Conservation (phyloP, 1,140 invertebrate species). For the Hestina assimilis region DNA sequence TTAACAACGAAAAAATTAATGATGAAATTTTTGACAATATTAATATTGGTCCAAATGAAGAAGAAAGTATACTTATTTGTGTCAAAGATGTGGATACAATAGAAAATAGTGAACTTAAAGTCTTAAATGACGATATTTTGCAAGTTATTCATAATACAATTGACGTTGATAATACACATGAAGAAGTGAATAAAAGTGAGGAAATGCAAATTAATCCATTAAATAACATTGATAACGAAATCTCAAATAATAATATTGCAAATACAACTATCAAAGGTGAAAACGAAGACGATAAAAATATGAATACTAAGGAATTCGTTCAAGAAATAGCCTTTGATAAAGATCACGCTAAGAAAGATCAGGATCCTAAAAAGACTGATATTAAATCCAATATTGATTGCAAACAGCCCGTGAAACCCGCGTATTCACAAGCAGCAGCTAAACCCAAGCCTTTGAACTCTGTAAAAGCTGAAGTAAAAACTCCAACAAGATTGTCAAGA, state of each 20-base stretch:
- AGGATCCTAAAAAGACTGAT: slow-evolving; percentile 41
- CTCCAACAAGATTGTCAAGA: slow-evolving; percentile 61
- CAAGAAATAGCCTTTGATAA: slow-evolving; percentile 14
- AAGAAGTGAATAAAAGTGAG: neutral
- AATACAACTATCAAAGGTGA: neutral
- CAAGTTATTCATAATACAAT: slow-evolving; percentile 2
- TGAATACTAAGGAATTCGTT: slow-evolving; percentile 15
- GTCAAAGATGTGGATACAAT: neutral
- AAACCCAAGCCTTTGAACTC: slow-evolving; percentile 70
- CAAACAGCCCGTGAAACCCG: slow-evolving; percentile 52
- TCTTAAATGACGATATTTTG: neutral
- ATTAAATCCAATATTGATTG: slow-evolving; percentile 34
- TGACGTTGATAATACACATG: neutral
- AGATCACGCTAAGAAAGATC: slow-evolving; percentile 40
- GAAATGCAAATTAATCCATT: neutral
- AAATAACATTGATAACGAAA: neutral
- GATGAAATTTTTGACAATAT: neutral
- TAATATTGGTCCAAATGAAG: neutral
- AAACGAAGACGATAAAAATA: slow-evolving; percentile 15
- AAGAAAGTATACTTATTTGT: neutral
- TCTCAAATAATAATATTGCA: neutral
- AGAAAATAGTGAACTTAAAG: neutral
- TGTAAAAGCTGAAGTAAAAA: slow-evolving; percentile 52
- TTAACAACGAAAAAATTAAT: neutral
- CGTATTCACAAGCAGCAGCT: slow-evolving; percentile 74